phyloP scores from a whole-genome alignment of 2,113 vertebrate genomes.

The Eulemur macaco region DNA sequence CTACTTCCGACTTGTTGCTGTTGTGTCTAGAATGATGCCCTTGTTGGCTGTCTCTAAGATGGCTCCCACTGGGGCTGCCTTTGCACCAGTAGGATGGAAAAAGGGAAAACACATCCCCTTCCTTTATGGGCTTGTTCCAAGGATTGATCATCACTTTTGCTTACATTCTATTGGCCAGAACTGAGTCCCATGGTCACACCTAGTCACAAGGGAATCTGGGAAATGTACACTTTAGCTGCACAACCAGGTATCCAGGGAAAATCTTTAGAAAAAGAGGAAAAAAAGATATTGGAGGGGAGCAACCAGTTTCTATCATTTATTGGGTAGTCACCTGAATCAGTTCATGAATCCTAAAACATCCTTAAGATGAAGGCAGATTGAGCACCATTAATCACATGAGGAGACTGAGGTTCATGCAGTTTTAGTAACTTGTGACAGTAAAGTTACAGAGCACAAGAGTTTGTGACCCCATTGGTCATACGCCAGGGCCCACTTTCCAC shows the following conservation, averaged over 20 bases:
- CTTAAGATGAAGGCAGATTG: background rate
- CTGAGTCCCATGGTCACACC: background rate
- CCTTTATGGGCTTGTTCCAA: background rate
- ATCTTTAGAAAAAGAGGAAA: background rate
- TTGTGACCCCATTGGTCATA: background rate
- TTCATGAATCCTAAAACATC: background rate
- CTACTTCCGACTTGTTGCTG: background rate
- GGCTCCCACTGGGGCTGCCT: background rate
- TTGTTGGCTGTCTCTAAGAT: background rate
- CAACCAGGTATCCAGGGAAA: background rate
- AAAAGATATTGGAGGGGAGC: background rate
- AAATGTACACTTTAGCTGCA: background rate
- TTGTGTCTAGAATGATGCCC: background rate
- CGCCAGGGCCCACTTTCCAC: background rate
- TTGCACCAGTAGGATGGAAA: background rate
- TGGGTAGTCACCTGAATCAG: background rate
- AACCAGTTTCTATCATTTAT: background rate
- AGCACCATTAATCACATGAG: background rate
- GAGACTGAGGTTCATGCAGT: background rate
- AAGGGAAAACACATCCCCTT: fast-evolving
- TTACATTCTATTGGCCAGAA: background rate
- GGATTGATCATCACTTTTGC: background rate
- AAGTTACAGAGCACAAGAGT: background rate
- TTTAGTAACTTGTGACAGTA: background rate
- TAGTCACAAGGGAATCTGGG: background rate